A percentile compares a stretch with the other conserved stretches of the same genome.
Conservation (phyloP, 2,888 invertebrate genomes). For the Brenthis ino region DNA sequence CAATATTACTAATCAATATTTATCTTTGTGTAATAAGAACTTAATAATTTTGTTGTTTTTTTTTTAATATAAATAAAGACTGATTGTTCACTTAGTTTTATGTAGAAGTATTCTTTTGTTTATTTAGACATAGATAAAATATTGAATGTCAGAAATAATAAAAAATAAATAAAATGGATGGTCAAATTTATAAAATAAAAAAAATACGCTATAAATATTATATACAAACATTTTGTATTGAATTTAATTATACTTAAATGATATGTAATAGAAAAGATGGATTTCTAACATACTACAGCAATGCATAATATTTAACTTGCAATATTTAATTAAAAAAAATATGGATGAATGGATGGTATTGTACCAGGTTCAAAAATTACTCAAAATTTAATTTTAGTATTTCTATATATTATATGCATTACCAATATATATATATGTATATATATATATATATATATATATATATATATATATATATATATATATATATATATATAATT, state of each 20-base stretch:
- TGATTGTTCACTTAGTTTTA: conserved; percentile 65
- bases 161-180: background rate
- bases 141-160: background rate
- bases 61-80: conserved; percentile 62
- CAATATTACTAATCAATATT: conserved; percentile 48
- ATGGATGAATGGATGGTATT: too few species aligned
- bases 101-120: conserved; percentile 31
- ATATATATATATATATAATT: background rate
- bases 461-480: background rate
- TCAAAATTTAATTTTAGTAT: background rate
- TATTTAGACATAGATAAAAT: conserved; percentile 10
- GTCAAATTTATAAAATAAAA: background rate
- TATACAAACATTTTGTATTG: background rate
- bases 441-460: background rate
- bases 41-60: conserved; percentile 56
- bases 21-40: conserved; percentile 48
- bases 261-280: background rate
- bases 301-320: too few species aligned
- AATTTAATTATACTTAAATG: background rate
- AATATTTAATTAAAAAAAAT: too few species aligned
- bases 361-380: too few species aligned
- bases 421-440: background rate
- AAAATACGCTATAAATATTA: background rate
- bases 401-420: background rate
- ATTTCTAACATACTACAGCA: background rate